Evolutionary conservation across 2,797 vertebrate genomes (phyloP).

Genomic region (Capromys pilorides): DNA sequence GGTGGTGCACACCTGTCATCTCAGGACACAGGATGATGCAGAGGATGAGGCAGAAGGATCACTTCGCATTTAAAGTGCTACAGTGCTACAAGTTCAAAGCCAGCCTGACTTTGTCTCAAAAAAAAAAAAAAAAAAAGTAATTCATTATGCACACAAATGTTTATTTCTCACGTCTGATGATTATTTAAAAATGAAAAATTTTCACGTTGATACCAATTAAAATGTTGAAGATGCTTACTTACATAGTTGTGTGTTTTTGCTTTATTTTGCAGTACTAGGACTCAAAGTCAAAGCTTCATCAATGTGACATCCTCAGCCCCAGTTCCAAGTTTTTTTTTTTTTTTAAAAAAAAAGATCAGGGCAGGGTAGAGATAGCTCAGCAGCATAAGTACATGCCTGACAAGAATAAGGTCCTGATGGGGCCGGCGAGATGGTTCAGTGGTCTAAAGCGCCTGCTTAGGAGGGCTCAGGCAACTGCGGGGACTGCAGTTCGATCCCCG

Average conservation of each 20-base stretch:
- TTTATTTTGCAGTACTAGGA: background rate
- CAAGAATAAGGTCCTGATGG: no score
- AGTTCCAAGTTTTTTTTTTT: background rate
- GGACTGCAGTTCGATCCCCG: no score
- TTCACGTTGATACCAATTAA: background rate
- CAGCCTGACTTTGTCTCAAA: background rate
- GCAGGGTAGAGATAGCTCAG: no score
- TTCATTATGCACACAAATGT: constrained; percentile 33
- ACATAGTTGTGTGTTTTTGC: background rate
- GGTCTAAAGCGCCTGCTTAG: no score
- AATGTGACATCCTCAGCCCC: background rate
- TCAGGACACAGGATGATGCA: background rate
- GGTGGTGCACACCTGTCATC: background rate
- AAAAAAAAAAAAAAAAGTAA: background rate
- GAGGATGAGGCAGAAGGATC: background rate
- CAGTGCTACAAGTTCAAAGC: background rate
- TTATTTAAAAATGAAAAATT: constrained; percentile 33
- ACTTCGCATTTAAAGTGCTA: background rate
- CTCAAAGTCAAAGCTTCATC: background rate
- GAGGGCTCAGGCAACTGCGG: no score
- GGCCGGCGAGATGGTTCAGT: no score
- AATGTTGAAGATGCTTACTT: background rate
- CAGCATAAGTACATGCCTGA: no score
- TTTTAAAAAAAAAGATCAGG: no score
- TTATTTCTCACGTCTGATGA: constrained; percentile 25